Evolutionary conservation across 64 coral and sea anemone genomes (phyloP).

Genomic region (Dendronephthya gigantea): DNA sequence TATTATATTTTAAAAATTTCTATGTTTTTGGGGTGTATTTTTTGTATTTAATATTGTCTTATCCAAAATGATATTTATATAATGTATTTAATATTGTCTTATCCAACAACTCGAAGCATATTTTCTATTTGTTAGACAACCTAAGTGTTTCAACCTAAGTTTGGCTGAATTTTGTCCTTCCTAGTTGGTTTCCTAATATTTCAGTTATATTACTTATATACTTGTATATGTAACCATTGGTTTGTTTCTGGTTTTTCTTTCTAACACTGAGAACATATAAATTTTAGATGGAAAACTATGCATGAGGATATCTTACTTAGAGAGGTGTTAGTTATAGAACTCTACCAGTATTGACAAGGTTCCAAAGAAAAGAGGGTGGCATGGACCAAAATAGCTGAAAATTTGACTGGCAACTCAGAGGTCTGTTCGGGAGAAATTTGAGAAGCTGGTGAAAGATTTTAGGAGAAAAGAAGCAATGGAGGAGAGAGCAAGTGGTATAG

Average conservation of each 20-base stretch:
- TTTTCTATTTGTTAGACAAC: too few relatives aligned
- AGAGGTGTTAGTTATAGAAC: slow-evolving; percentile 20
- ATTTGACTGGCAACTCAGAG: slow-evolving; percentile 20
- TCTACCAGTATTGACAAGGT: slow-evolving; percentile 6
- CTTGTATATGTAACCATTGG: too few relatives aligned
- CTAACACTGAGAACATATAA: not conserved
- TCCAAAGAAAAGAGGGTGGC: slow-evolving; percentile 22
- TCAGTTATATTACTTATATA: not conserved
- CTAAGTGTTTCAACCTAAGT: too few relatives aligned
- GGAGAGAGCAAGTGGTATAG: slow-evolving; percentile 23
- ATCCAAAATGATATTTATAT: not conserved
- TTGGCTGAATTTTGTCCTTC: too few relatives aligned
- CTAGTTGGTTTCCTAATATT: not conserved
- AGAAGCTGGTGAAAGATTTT: slow-evolving; percentile 29
- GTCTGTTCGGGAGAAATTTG: slow-evolving; percentile 43
- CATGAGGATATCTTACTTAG: slow-evolving; percentile 8
- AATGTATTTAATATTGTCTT: too few relatives aligned
- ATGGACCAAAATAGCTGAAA: slow-evolving; percentile 31
- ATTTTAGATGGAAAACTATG: not conserved
- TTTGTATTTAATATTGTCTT: too few relatives aligned
- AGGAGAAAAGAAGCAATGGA: slow-evolving; percentile 31
- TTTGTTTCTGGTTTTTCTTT: not conserved
- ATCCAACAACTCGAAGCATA: too few relatives aligned
- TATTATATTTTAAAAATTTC: too few relatives aligned
- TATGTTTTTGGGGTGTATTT: too few relatives aligned